Evolutionary conservation across 2,888 invertebrate species (phyloP).

Genomic region (Diplolepis rosae): DNA sequence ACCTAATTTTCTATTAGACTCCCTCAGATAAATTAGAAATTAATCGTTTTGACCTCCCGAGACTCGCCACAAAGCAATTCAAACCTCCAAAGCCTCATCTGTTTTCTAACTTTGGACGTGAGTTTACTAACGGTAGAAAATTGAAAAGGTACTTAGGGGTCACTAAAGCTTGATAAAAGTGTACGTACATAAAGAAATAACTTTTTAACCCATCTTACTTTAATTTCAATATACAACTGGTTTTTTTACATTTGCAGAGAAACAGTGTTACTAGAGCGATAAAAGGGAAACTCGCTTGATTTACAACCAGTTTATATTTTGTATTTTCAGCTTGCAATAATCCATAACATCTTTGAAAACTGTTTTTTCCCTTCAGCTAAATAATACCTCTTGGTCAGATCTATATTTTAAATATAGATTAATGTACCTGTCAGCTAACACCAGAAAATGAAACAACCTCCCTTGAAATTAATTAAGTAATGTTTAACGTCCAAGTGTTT

Average conservation of each 20-base stretch:
- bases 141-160: no score
- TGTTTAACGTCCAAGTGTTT: no score
- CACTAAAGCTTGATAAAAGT: no score
- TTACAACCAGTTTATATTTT: background rate
- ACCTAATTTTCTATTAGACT: conserved; percentile 26
- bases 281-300: background rate
- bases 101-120: no score
- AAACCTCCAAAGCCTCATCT: conserved; percentile 19
- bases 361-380: background rate
- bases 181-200: background rate
- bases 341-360: conserved; percentile 5
- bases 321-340: conserved; percentile 8
- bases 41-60: conserved; percentile 18
- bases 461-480: no score
- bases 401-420: conserved; percentile 4
- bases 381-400: background rate
- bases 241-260: no score
- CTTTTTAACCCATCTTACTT: background rate
- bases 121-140: no score
- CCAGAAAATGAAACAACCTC: conserved; percentile 9
- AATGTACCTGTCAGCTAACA: background rate
- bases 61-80: conserved; percentile 11
- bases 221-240: no score
- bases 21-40: background rate
- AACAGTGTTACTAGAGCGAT: background rate